Base-by-base conservation (phyloP, 2,113 vertebrate species). In the Cygnus buccinator region DNA sequence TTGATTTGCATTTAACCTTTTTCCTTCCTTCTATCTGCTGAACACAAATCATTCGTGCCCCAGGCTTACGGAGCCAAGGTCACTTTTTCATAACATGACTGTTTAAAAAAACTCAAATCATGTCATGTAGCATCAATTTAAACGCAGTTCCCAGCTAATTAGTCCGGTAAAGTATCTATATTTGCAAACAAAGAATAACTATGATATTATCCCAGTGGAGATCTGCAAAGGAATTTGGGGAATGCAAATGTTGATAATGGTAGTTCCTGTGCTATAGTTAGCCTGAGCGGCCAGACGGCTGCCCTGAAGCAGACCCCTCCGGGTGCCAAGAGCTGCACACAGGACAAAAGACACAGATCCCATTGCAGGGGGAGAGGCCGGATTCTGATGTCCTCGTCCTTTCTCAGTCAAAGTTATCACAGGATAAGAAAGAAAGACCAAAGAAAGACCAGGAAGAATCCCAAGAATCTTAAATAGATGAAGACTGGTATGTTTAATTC, bases 101-200 rank as follows among this genome's bases (percentile, higher is more conserved):
- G 55, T 94, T 97, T 95, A 91, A 48, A 96, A 90, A 90, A 63
- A 0, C 57, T 75, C 97, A 95, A 92, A 90, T 95, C 96, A 95
- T 93, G 89, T 94, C 94, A 86, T 95, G 88, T 84, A 84, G 92
- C 59, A 91, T 82, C 95, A 95, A 90, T 97, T 97, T 96, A 96
- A 97, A 87, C 15, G 57, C 88, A 94, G 71, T 93, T 96, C 94
- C 78, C 92, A 91, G 83, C 79, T 95, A 96, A 96, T 96, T 74
- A 77, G 58, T 92, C 93, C 95, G 74, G 62, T 89, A 68, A 22
- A 94, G 80, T 85, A 81, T 92, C 82, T 97, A 48, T 96, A 96
- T 97, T 97, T 97, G 95, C 86, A 97, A 97, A 97, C 95, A 97
- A 96, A 97, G 96, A 95, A 94, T 95, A 95, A 89, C 89, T 95